Conservation (phyloP, 2,797 vertebrate genomes). For the Aphelocoma californica region DNA sequence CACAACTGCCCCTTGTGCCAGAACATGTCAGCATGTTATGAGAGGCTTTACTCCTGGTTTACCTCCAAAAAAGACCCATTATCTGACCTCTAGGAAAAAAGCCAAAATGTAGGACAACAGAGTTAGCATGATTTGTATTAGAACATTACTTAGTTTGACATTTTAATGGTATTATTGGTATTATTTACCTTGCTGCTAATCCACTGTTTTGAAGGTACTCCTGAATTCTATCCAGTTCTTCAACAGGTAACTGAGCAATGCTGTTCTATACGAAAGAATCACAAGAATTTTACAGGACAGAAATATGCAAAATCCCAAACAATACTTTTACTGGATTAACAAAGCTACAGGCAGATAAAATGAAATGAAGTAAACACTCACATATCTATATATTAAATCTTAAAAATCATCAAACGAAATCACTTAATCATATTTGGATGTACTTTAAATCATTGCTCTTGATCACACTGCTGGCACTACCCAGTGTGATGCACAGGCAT, state of each 20-base stretch:
- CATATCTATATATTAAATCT: accelerated
- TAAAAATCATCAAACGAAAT: neutral
- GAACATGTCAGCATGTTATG: neutral
- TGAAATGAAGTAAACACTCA: neutral
- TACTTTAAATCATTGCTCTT: neutral
- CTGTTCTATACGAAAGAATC: slow-evolving; percentile 83
- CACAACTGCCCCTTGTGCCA: neutral
- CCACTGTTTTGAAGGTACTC: slow-evolving; percentile 91
- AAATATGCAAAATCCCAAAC: neutral
- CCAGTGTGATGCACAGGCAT: neutral
- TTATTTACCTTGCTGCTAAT: slow-evolving; percentile 87
- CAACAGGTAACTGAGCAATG: slow-evolving; percentile 88
- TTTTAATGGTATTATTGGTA: neutral
- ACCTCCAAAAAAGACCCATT: neutral
- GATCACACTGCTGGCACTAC: neutral
- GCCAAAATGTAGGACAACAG: neutral
- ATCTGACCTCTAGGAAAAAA: neutral
- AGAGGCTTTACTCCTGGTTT: neutral
- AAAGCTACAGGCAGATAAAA: neutral
- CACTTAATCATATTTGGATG: neutral
- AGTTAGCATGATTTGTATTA: neutral
- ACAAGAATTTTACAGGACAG: neutral
- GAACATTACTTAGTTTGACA: neutral
- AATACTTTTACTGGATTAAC: neutral
- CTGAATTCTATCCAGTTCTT: slow-evolving; percentile 93